Percentiles rank a stretch among this genome's conserved stretches.
These are phyloP conservation scores for Drosophila algonquin DNA, from an alignment of 2,888 invertebrate species.

Conservation along the genomic window DNA sequence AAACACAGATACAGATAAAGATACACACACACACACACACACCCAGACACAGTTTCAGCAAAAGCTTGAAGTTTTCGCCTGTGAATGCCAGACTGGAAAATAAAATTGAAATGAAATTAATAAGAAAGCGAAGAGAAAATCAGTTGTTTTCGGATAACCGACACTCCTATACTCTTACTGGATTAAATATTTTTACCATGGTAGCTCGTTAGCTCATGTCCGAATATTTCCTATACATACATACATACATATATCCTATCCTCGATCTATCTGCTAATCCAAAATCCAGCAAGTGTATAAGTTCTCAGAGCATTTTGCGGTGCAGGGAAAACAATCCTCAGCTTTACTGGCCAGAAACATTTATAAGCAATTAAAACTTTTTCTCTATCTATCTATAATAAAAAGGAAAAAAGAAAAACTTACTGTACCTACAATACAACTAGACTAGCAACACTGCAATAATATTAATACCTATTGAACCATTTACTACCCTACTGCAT, in stretches of 20 bases:
- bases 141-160: slow-evolving; percentile 5
- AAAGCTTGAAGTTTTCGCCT: slow-evolving; percentile 33
- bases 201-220: slow-evolving; percentile 4
- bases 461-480: slow-evolving; percentile 17
- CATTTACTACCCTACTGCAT: slow-evolving; percentile 37
- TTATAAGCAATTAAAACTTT: background rate
- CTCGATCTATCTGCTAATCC: no score
- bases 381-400: slow-evolving; percentile 7
- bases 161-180: slow-evolving; percentile 5
- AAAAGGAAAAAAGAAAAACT: background rate
- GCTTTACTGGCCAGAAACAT: slow-evolving; percentile 2
- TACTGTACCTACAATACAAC: slow-evolving; percentile 14
- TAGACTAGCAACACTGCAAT: slow-evolving; percentile 37
- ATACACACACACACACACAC: slow-evolving; percentile 28
- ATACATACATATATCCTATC: no score
- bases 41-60: slow-evolving; percentile 21
- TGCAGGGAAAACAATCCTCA: slow-evolving; percentile 13
- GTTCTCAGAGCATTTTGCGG: slow-evolving; percentile 22
- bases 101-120: slow-evolving; percentile 6
- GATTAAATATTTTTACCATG: slow-evolving; percentile 21
- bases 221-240: no score
- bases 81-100: slow-evolving; percentile 34
- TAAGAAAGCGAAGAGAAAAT: background rate
- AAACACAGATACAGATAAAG: slow-evolving; percentile 9
- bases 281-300: slow-evolving; percentile 30